A percentile compares a stretch with the other conserved stretches of the same genome.
These are phyloP conservation scores for Lamellibrachia luymesi DNA, from an alignment of 1,140 invertebrate species.

Conservation along the genomic window DNA sequence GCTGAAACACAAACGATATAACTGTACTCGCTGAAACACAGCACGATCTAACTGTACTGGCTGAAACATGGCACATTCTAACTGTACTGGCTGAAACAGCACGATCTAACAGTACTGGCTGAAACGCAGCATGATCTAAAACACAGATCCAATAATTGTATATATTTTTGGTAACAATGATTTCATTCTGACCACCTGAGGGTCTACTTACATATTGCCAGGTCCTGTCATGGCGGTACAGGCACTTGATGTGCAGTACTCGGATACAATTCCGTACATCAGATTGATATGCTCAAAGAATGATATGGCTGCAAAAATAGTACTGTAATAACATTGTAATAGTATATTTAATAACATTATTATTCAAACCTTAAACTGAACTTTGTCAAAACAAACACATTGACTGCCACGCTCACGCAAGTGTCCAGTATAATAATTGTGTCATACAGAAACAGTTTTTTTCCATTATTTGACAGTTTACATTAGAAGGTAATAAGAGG, in stretches of 20 bases:
- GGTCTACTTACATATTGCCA: constrained; percentile 73
- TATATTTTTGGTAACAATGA: too few relatives aligned
- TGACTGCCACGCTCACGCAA: not conserved
- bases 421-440: not conserved
- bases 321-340: not conserved
- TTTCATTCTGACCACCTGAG: too few relatives aligned
- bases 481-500: too few relatives aligned
- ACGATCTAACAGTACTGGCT: too few relatives aligned
- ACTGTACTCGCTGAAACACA: not conserved
- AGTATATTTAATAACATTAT: too few relatives aligned
- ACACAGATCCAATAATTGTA: too few relatives aligned
- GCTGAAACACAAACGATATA: not conserved
- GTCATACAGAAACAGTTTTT: not conserved
- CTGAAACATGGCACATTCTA: too few relatives aligned
- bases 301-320: constrained; percentile 76
- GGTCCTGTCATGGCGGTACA: constrained; percentile 95
- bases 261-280: constrained; percentile 94
- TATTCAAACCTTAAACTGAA: too few relatives aligned
- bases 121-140: too few relatives aligned
- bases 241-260: constrained; percentile 91
- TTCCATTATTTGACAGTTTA: too few relatives aligned
- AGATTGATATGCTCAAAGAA: constrained; percentile 98
- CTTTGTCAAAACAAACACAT: not conserved
- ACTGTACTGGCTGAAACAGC: too few relatives aligned
- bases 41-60: not conserved